Evolutionary conservation across 2,797 vertebrate species (phyloP), one percentile per base, ranked within the genome.

Genomic region (Tenualosa ilisha): DNA sequence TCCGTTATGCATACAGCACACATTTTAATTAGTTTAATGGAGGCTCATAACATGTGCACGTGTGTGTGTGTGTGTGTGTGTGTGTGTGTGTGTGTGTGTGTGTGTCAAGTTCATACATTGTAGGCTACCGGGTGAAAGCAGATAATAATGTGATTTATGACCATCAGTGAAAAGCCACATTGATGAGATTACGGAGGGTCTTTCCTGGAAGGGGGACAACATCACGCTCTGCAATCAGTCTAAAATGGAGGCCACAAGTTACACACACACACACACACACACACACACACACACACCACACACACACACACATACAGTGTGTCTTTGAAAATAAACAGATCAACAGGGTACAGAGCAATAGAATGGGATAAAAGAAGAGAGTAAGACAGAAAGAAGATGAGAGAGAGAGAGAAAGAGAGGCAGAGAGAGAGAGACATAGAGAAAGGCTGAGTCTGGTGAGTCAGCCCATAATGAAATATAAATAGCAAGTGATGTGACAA

Each of bases 91-190:
- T 72, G 61, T 65, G 61, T 65, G 61, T 65, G 61, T 72, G 31
- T 72, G 31, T 75, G 68, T 72, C 72, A 65, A 65, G 61, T 85
- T 63, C n/a, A 61, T 81, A 81, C 59, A 82, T 56, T 87, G 40
- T 46, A 51, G 85, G 43, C 72, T 26, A 63, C 1, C 1, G n/a
- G n/a, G 1, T n/a, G 6, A 26, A 26, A n/a, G 46, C 83, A 22
- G 24, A 37, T 50, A 51, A 31, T 75, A 86, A 87, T 88, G 75
- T 87, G 50, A 88, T 84, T 87, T 83, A 65, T 20, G 83, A 6
- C 51, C 75, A 61, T 54, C 81, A 86, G 40, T 81, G 61, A 85
- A 56, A 31, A 81, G 24, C 81, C 54, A 63, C 81, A 7, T 65
- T 49, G 82, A 87, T 88, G 72, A 84, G 75, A 85, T 86, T 85